These are phyloP conservation scores for Drosophila miranda DNA, from an alignment of 1,140 invertebrate species.

Conservation along the genomic window DNA sequence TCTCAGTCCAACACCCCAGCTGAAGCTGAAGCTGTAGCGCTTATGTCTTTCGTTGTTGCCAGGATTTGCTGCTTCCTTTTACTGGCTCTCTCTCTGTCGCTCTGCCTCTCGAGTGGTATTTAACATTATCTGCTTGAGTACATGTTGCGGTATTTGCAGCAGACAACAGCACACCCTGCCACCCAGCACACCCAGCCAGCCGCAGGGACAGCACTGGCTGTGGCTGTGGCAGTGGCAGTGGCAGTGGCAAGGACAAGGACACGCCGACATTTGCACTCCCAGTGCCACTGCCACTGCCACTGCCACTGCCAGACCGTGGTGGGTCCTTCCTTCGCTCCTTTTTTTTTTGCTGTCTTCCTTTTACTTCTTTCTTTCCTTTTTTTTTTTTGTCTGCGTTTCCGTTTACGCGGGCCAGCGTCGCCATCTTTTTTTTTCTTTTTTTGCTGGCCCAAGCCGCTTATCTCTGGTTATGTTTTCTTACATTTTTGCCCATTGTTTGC, in stretches of 20 bases:
- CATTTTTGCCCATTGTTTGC: constrained; percentile 80
- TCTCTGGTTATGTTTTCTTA: constrained; percentile 81
- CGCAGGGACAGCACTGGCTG: constrained; percentile 20
- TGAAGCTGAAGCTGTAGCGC: constrained; percentile 59
- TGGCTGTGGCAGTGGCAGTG: neutral
- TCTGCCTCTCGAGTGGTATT: constrained; percentile 72
- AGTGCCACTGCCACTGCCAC: neutral
- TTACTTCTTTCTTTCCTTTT: constrained; percentile 15
- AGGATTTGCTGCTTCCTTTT: constrained; percentile 77
- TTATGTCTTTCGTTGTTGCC: constrained; percentile 78
- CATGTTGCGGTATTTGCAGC: constrained; percentile 80
- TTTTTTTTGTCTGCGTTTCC: constrained; percentile 72
- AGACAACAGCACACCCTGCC: constrained; percentile 55
- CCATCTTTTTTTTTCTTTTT: constrained; percentile 55
- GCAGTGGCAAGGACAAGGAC: constrained; percentile 59
- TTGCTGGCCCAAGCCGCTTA: constrained; percentile 73
- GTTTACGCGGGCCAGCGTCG: constrained; percentile 55
- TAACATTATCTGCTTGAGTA: constrained; percentile 81
- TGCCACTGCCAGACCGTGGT: neutral
- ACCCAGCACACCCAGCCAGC: constrained; percentile 9
- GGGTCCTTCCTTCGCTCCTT: constrained; percentile 4
- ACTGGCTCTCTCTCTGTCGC: neutral
- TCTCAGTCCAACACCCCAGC: constrained; percentile 4
- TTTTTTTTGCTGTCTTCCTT: constrained; percentile 8
- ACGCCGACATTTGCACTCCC: constrained; percentile 63